These are phyloP conservation scores for Equus przewalskii DNA, from an alignment of 2,113 vertebrate genomes.

Conservation along the genomic window DNA sequence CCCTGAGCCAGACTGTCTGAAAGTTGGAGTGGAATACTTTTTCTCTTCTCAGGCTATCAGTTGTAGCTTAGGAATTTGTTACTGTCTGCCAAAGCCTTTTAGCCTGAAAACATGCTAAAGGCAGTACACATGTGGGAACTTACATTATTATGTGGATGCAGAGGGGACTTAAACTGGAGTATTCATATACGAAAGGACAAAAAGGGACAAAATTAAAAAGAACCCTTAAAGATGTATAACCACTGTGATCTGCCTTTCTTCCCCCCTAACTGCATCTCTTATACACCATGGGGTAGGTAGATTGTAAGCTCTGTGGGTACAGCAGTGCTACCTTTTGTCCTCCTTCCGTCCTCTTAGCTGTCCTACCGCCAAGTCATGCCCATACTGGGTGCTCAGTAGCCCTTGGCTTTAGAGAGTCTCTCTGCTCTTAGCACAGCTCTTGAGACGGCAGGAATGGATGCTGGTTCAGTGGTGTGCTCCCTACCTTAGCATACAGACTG, in stretches of 20 bases:
- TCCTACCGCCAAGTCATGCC: background rate
- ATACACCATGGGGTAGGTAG: rapidly evolving
- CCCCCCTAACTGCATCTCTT: background rate
- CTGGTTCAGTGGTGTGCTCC: background rate
- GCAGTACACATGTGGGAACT: background rate
- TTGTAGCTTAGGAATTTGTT: conserved; percentile 56
- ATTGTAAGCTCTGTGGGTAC: background rate
- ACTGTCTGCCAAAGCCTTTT: conserved; percentile 8
- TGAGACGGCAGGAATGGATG: background rate
- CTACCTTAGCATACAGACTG: background rate
- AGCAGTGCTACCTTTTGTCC: background rate
- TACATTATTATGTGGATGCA: background rate
- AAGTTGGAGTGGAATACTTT: conserved; percentile 54
- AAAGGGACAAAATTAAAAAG: background rate
- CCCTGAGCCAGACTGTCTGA: background rate
- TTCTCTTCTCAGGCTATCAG: background rate
- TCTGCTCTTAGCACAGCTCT: background rate
- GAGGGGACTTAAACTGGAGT: background rate
- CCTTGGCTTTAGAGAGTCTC: background rate
- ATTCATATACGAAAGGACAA: background rate
- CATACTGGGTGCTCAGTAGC: background rate
- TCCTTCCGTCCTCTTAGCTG: background rate
- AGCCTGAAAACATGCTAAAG: background rate
- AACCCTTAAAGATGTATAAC: background rate
- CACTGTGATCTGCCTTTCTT: background rate